phyloP scores from a whole-genome alignment of 35 echinoderm and acorn worm species.

The Amphiura filiformis region DNA sequence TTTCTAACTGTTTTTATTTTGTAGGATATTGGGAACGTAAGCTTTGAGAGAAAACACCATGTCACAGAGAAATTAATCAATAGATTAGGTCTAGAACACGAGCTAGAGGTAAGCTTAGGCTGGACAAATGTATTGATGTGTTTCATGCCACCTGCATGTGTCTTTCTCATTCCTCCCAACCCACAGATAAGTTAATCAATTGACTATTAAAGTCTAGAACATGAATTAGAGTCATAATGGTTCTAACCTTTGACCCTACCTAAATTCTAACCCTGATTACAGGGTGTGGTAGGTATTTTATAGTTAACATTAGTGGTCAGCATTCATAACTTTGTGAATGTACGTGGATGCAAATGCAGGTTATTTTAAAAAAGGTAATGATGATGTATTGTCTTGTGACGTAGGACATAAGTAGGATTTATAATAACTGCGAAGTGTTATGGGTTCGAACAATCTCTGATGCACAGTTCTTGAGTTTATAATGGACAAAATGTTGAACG shows the following conservation, averaged over 20 bases:
- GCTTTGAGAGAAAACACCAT: slow-evolving; percentile 63
- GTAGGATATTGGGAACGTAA: slow-evolving; percentile 23
- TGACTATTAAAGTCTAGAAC: neutral
- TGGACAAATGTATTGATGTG: neutral
- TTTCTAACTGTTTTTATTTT: neutral
- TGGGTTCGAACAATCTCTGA: too few relatives aligned
- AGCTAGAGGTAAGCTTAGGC: slow-evolving; percentile 77
- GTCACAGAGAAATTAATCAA: slow-evolving; percentile 70
- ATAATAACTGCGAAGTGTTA: too few relatives aligned
- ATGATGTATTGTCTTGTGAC: too few relatives aligned
- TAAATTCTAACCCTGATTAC: neutral
- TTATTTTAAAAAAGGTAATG: too few relatives aligned
- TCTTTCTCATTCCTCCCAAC: neutral
- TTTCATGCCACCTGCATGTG: too few relatives aligned
- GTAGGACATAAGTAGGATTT: too few relatives aligned
- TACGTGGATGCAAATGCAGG: too few relatives aligned
- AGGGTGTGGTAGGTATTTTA: neutral
- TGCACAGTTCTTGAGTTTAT: too few relatives aligned
- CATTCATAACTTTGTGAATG: too few relatives aligned
- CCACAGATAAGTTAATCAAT: neutral
- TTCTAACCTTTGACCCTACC: too few relatives aligned
- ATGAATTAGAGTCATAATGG: neutral
- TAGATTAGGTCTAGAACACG: slow-evolving; percentile 79
- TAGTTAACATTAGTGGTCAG: too few relatives aligned
- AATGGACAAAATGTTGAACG: too few relatives aligned